Evolutionary conservation across 64 coral and sea anemone species (phyloP).

Genomic region (Hydrozoanthus tunicans): DNA sequence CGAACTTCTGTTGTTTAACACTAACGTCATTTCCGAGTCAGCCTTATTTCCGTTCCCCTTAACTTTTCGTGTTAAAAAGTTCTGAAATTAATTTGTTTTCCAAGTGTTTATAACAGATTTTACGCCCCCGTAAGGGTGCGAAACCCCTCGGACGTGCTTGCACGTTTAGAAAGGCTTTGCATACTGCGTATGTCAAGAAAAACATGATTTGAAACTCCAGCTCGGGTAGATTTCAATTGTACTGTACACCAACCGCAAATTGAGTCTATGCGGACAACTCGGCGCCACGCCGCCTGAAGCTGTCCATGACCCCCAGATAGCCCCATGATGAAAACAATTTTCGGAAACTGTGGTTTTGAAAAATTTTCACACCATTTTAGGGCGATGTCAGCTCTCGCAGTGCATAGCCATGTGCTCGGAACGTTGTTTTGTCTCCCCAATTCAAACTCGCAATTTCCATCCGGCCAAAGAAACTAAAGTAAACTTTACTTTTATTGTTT

Average conservation of each 20-base stretch:
- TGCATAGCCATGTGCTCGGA: neutral
- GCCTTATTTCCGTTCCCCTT: constrained; percentile 20
- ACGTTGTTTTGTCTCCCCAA: neutral
- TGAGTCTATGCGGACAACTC: constrained; percentile 27
- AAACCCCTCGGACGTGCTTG: constrained; percentile 1
- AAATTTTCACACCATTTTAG: constrained; percentile 35
- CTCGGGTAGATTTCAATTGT: neutral
- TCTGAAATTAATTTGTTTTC: constrained; percentile 26
- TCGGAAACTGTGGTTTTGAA: constrained; percentile 58
- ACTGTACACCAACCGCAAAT: constrained; percentile 55
- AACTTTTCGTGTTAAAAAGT: neutral
- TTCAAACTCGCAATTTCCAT: neutral
- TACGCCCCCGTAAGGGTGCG: constrained; percentile 33
- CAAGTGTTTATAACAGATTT: constrained; percentile 15
- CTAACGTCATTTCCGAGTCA: constrained; percentile 53
- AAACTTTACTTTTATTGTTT: constrained; percentile 54
- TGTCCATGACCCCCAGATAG: constrained; percentile 44
- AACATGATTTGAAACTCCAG: neutral
- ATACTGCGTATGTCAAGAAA: constrained; percentile 23
- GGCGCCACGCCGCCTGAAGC: constrained; percentile 39
- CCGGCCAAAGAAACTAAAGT: constrained; percentile 43
- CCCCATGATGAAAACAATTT: constrained; percentile 53
- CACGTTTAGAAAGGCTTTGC: neutral
- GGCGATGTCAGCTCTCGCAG: constrained; percentile 11
- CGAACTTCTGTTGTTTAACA: neutral